Evolutionary conservation across 2,113 vertebrate genomes (phyloP), one percentile per base, ranked within the genome.

Genomic region (Nothoprocta perdicaria): DNA sequence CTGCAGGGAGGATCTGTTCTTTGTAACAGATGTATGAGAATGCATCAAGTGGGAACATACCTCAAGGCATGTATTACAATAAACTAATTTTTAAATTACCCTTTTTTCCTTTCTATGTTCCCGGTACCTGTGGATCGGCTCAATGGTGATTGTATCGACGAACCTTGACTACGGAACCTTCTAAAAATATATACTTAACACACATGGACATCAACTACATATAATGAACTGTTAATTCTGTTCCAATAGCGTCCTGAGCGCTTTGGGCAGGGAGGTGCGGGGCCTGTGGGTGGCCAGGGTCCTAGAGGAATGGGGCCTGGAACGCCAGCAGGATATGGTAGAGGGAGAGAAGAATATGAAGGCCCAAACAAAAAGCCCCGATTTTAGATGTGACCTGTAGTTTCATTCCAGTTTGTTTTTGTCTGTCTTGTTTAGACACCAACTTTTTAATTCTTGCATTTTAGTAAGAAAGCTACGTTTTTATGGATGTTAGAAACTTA

Each of bases 41-140:
- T 98, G 97, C 97, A 97, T 98, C 98, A 98, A 98, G 98, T 97
- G 98, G 98, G 98, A 98, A 98, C 98, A 98, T 98, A 98, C 98
- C 98, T 97, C 97, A 97, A 98, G 97, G 97, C 97, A 98, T 98
- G 97, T 98, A 98, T 98, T 97, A 98, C 94, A 97, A 97, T 98
- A 98, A 98, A 98, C 98, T 98, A 98, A 98, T 98, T 98, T 98
- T 98, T 97, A 98, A 99, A 99, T 99, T 99, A 99, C 99, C 99
- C 99, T 99, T 98, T 99, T 98, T 99, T 99, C 99, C 98, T 99
- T 99, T 98, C 98, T 99, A 99, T 99, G 99, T 99, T 98, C 99
- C 99, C 98, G 99, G 99, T 99, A 98, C 99, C 99, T 98, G 98
- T 99, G 99, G 99, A 99, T 98, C 99, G 98, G 98, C 99, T 98